Conservation (phyloP, 35 echinoderm and acorn worm genomes). For the Anneissia japonica region DNA sequence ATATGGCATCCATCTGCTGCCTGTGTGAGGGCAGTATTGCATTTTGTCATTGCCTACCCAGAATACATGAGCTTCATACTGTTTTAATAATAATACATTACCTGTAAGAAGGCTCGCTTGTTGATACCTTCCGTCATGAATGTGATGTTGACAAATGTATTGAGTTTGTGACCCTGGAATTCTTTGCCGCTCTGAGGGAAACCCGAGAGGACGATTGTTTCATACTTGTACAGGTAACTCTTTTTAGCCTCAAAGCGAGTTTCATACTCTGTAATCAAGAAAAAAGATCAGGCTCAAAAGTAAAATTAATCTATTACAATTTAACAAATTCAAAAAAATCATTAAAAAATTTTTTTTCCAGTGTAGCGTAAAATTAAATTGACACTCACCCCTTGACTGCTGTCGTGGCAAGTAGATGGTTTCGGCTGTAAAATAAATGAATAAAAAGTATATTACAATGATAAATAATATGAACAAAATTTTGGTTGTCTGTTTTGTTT, state of each 20-base stretch:
- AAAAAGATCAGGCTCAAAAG: no score
- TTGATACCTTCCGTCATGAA: constrained; percentile 20
- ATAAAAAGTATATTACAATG: no score
- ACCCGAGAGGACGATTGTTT: not conserved
- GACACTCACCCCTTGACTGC: not conserved
- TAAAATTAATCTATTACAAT: no score
- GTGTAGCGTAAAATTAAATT: no score
- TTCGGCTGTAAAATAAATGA: not conserved
- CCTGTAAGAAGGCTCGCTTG: not conserved
- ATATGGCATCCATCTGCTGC: no score
- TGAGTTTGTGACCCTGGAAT: constrained; percentile 29
- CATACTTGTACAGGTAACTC: constrained; percentile 30
- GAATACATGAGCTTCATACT: no score
- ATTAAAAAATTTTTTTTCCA: no score
- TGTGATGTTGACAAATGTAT: constrained; percentile 1
- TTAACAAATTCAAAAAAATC: no score
- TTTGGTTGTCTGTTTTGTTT: no score
- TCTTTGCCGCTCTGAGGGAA: constrained; percentile 37
- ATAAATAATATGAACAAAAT: no score
- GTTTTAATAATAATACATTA: not conserved
- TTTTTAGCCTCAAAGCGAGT: constrained; percentile 19
- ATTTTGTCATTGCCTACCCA: no score
- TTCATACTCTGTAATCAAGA: not conserved
- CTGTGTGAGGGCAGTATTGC: no score
- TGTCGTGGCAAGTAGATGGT: not conserved